These are phyloP conservation scores for Clytia hemisphaerica DNA, from an alignment of 30 jellyfish, hydroid and myxozoan species.

Conservation along the genomic window DNA sequence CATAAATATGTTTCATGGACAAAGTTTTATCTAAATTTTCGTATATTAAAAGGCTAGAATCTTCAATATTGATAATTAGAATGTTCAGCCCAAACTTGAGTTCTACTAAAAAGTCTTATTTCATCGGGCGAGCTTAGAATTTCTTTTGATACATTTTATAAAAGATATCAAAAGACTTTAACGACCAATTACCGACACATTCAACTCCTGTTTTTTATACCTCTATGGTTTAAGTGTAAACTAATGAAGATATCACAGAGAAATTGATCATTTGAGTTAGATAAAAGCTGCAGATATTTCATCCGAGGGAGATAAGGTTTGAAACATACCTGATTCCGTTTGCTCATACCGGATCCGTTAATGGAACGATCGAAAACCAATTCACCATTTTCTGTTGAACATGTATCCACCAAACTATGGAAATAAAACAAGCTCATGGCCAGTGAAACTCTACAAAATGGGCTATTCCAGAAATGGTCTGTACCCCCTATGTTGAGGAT, in stretches of 20 bases:
- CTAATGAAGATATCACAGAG: background rate
- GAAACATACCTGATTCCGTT: slow-evolving; percentile 72
- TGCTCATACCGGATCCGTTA: slow-evolving; percentile 99
- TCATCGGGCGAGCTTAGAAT: too few species aligned
- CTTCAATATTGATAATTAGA: too few species aligned
- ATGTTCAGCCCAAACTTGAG: too few species aligned
- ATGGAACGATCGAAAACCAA: slow-evolving; percentile 74
- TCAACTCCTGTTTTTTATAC: too few species aligned
- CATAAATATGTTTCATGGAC: too few species aligned
- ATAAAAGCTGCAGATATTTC: background rate
- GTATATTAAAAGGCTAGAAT: too few species aligned
- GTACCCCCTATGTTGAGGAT: background rate
- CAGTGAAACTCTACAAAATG: background rate
- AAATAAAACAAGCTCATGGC: background rate
- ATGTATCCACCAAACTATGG: slow-evolving; percentile 84
- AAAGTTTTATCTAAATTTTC: too few species aligned
- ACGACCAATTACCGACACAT: too few species aligned
- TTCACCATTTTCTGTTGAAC: slow-evolving; percentile 59
- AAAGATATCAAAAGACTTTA: too few species aligned
- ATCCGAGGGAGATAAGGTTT: background rate
- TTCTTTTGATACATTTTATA: too few species aligned
- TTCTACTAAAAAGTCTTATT: too few species aligned
- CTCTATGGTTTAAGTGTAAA: too few species aligned
- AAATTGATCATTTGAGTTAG: background rate
- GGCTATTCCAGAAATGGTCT: background rate